phyloP scores from a whole-genome alignment of 2,797 vertebrate species.

The Artibeus lituratus region DNA sequence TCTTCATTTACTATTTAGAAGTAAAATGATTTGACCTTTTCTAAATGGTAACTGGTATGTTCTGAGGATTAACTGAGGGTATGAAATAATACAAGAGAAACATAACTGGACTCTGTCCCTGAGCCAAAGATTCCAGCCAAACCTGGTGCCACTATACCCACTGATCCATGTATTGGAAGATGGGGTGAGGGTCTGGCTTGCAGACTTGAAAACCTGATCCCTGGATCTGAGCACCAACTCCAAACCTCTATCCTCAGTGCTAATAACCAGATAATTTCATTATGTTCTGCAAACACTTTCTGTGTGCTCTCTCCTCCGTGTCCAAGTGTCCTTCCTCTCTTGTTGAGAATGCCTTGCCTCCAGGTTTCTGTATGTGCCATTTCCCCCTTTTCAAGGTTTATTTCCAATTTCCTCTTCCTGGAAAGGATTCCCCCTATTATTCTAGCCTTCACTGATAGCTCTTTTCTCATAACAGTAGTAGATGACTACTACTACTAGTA shows the following conservation, averaged over 20 bases:
- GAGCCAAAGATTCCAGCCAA: background rate
- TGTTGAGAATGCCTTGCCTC: background rate
- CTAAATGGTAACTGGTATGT: background rate
- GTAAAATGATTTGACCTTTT: background rate
- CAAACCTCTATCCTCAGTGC: background rate
- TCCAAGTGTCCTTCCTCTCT: background rate
- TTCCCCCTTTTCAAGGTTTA: background rate
- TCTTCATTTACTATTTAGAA: background rate
- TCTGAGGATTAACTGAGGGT: background rate
- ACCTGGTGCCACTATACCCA: too few relatives aligned
- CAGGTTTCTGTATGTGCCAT: background rate
- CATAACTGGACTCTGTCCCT: background rate
- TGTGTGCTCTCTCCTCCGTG: background rate
- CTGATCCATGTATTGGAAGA: background rate
- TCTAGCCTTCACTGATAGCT: background rate
- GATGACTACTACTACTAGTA: background rate
- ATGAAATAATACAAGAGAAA: background rate
- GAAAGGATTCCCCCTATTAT: background rate
- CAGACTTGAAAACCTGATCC: background rate
- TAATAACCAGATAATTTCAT: background rate
- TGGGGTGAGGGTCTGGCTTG: fast-evolving
- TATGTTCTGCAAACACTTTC: background rate
- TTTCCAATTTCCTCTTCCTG: background rate
- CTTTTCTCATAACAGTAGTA: background rate
- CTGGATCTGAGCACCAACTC: background rate